Percentiles rank a stretch among this genome's conserved stretches.
Evolutionary conservation across 1,140 invertebrate species (phyloP).

Genomic region (Drosophila willistoni): DNA sequence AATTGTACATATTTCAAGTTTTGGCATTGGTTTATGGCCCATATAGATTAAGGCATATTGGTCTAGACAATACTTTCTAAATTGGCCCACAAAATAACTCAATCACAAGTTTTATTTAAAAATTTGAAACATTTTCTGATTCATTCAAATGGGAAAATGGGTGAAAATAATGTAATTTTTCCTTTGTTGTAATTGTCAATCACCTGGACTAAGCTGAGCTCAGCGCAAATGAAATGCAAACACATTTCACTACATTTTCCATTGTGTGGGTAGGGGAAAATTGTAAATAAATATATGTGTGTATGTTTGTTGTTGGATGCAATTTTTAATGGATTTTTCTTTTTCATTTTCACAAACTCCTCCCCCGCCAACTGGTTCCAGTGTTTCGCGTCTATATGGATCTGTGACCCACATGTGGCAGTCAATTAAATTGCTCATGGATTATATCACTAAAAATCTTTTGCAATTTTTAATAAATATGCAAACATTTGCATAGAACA

Average conservation of each 20-base stretch:
- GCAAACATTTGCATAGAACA: slow-evolving; percentile 66
- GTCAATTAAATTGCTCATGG: slow-evolving; percentile 73
- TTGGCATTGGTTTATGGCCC: no score
- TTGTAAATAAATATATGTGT: slow-evolving; percentile 50
- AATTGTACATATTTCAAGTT: no score
- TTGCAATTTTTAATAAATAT: slow-evolving; percentile 74
- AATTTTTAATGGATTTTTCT: slow-evolving; percentile 41
- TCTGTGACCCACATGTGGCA: slow-evolving; percentile 62
- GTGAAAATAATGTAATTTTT: background rate
- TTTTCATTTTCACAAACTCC: slow-evolving; percentile 16
- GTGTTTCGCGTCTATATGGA: slow-evolving; percentile 22
- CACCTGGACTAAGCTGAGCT: slow-evolving; percentile 21
- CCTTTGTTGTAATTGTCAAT: slow-evolving; percentile 42
- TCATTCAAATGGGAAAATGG: background rate
- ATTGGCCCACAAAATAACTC: no score
- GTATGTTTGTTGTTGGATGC: background rate
- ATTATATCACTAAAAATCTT: slow-evolving; percentile 65
- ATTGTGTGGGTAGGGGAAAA: slow-evolving; percentile 34
- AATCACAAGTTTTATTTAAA: no score
- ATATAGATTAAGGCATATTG: no score
- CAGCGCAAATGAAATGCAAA: slow-evolving; percentile 55
- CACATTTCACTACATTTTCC: slow-evolving; percentile 48
- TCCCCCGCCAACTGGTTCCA: background rate
- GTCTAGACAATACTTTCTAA: no score
- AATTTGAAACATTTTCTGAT: background rate